Base-by-base conservation (phyloP, 2,888 invertebrate genomes). In the Meganola albula region DNA sequence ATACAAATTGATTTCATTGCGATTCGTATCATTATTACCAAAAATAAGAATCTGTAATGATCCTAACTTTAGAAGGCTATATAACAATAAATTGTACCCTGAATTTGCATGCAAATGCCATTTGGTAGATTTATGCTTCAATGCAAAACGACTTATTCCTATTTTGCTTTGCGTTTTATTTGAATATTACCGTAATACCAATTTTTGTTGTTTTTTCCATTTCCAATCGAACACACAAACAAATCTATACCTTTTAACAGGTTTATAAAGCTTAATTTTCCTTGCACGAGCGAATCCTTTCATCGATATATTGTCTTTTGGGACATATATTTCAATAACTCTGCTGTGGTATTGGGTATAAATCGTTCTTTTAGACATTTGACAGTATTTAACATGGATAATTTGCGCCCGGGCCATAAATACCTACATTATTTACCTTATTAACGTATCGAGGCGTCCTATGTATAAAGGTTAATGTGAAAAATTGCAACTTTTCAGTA, bases 251-350 rank as follows among this genome's bases (percentile, higher is more conserved):
- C 56, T 41, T 72, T 48, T 33, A 28, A 31, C 63, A 37, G 40
- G 44, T 46, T 39, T 35, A 47, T 63, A 71, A 48, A 56, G 66
- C 60, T 52, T 57, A 64, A 58, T 66, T 45, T 71, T 27, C 53
- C 40, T 49, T 56, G 55, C 45, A 40, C 35, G 33, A 31, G 45
- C 41, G 47, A 38, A 44, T 48, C 40, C 49, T 45, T 55, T 55
- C 53, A 63, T 60, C 57, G 61, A 48, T 64, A 59, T 54, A 60
- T 73, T 72, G 77, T 76, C 79, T 74, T 77, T 70, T 46, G 78
- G 79, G 75, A 74, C 76, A 71, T 80, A 80, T 80, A 80, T 82
- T 82, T 82, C 77, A 80, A 78, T 80, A 79, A 79, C 74, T 75
- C 67, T 52, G 59, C 61, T 68, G 60, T 66, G 63, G 69, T 70